Conservation (phyloP, 2,113 vertebrate species). For the Hylia prasina region DNA sequence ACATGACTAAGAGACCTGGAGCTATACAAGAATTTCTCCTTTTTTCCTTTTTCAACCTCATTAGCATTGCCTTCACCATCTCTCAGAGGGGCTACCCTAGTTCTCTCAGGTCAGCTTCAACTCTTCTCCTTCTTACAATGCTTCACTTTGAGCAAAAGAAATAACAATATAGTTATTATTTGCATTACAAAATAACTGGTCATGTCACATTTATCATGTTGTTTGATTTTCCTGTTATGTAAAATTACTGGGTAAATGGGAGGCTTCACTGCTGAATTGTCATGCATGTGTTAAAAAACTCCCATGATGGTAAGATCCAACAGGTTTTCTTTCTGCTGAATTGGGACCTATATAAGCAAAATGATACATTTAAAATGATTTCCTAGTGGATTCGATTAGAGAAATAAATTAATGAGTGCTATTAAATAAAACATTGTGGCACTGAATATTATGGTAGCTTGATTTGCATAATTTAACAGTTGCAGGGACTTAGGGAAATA, state of each 20-base stretch:
- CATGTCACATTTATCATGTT: background rate
- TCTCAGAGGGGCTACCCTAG: background rate
- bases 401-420: constrained; percentile 59
- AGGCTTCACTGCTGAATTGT: background rate
- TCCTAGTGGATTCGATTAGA: constrained; percentile 49
- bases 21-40: background rate
- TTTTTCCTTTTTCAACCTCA: background rate
- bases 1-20: background rate
- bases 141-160: background rate
- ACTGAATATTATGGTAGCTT: constrained; percentile 44
- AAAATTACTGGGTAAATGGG: background rate
- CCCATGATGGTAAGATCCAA: background rate
- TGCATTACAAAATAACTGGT: background rate
- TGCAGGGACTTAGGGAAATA: constrained; percentile 54
- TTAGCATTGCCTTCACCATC: background rate
- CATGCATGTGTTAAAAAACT: background rate
- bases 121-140: background rate
- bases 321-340: constrained; percentile 9
- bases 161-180: background rate
- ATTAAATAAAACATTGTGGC: constrained; percentile 65
- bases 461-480: constrained; percentile 65
- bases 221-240: background rate
- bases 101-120: background rate
- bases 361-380: constrained; percentile 53
- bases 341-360: constrained; percentile 47